These are phyloP conservation scores for Schizaphis graminum DNA, from an alignment of 2,888 invertebrate species.

Conservation along the genomic window DNA sequence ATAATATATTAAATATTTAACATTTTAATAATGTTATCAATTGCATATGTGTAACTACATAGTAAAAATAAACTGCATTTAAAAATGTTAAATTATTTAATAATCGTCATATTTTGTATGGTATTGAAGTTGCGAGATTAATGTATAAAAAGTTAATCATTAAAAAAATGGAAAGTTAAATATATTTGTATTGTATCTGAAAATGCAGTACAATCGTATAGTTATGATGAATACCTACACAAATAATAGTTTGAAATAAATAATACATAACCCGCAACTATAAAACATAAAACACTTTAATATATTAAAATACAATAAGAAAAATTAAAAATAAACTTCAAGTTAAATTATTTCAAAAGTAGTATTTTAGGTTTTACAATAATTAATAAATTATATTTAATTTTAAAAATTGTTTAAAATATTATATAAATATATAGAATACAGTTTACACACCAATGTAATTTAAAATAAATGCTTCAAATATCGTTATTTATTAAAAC, in stretches of 20 bases:
- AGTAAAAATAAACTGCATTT: background rate
- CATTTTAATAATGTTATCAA: background rate
- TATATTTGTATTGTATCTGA: background rate
- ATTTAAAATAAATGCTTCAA: background rate
- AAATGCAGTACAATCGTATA: background rate
- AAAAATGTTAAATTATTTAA: background rate
- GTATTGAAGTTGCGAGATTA: background rate
- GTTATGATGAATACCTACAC: background rate
- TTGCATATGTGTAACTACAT: background rate
- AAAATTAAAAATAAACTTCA: background rate
- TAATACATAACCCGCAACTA: background rate
- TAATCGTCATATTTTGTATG: background rate
- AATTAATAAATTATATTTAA: background rate
- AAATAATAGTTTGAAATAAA: background rate
- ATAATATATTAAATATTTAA: background rate
- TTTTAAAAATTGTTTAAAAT: background rate
- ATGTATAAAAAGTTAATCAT: background rate
- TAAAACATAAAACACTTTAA: background rate
- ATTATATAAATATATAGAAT: background rate
- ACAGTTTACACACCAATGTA: background rate
- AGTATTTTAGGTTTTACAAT: background rate
- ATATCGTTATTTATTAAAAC: background rate
- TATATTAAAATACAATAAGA: background rate
- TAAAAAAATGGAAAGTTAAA: background rate
- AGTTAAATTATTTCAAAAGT: background rate